These are phyloP conservation scores for Phalloptychus januarius DNA, from an alignment of 2,797 vertebrate genomes.

Conservation along the genomic window DNA sequence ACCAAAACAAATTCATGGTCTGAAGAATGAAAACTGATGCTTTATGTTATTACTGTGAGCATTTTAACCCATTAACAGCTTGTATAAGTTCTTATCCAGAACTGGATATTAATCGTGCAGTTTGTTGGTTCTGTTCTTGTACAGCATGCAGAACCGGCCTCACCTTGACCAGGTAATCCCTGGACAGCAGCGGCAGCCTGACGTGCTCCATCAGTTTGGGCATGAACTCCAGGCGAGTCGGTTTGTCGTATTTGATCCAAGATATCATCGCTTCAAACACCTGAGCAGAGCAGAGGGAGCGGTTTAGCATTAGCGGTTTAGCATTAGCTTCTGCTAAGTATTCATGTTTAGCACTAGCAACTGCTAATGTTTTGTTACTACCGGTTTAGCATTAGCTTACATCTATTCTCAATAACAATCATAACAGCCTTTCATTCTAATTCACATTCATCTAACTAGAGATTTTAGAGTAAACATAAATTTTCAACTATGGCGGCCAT, in stretches of 20 bases:
- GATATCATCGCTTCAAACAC: constrained; percentile 95
- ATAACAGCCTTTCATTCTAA: too few species aligned
- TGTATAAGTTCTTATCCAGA: neutral
- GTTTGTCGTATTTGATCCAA: constrained; percentile 95
- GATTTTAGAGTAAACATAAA: neutral
- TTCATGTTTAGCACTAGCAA: neutral
- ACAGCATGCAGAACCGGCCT: neutral
- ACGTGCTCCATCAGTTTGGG: constrained; percentile 96
- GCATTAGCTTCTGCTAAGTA: neutral
- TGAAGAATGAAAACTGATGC: too few species aligned
- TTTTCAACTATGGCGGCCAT: too few species aligned
- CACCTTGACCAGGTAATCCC: constrained; percentile 96
- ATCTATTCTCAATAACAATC: neutral
- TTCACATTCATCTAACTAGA: neutral
- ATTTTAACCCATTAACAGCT: neutral
- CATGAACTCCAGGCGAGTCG: constrained; percentile 91
- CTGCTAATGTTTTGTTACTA: too few species aligned
- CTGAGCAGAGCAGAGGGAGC: constrained; percentile 62
- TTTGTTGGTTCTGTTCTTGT: neutral
- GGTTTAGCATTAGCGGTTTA: neutral
- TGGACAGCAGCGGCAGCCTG: constrained; percentile 90
- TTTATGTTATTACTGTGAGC: too few species aligned
- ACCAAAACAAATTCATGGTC: neutral
- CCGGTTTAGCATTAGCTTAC: too few species aligned
- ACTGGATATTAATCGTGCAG: neutral